phyloP scores from a whole-genome alignment of 2,113 vertebrate species.

The Porphyrio hochstetteri region DNA sequence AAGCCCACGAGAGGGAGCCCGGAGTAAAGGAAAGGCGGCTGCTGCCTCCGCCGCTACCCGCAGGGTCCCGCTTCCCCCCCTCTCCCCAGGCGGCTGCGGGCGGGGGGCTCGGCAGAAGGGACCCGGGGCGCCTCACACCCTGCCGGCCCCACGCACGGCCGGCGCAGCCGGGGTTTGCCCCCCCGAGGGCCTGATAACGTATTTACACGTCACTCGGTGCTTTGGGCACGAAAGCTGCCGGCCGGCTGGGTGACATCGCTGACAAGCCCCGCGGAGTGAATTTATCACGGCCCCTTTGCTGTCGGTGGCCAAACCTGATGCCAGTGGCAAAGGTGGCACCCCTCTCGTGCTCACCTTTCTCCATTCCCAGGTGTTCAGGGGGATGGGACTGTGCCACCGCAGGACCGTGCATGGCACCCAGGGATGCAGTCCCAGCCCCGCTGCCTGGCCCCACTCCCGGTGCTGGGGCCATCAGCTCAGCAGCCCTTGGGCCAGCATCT shows the following conservation, averaged over 20 bases:
- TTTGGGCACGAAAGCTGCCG: neutral
- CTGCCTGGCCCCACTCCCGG: neutral
- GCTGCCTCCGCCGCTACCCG: neutral
- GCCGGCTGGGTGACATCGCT: neutral
- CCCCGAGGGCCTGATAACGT: neutral
- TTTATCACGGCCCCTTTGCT: rapidly evolving
- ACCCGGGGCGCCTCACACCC: neutral
- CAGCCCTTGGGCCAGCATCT: neutral
- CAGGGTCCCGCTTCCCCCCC: neutral
- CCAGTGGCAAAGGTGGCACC: neutral
- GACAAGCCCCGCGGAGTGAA: rapidly evolving
- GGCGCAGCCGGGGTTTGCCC: rapidly evolving
- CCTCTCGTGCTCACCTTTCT: neutral
- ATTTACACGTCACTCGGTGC: neutral
- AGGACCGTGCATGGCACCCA: too few relatives aligned
- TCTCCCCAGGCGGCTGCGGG: neutral
- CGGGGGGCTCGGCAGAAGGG: neutral
- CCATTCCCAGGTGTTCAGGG: neutral
- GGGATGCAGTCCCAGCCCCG: rapidly evolving
- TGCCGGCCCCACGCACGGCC: neutral
- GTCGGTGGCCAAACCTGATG: neutral
- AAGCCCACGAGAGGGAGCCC: constrained; percentile 67
- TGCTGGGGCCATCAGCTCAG: rapidly evolving
- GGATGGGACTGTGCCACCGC: rapidly evolving
- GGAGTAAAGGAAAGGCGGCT: neutral